Evolutionary conservation across 2,888 invertebrate species (phyloP).

Genomic region (Agriopis aurantiaria): DNA sequence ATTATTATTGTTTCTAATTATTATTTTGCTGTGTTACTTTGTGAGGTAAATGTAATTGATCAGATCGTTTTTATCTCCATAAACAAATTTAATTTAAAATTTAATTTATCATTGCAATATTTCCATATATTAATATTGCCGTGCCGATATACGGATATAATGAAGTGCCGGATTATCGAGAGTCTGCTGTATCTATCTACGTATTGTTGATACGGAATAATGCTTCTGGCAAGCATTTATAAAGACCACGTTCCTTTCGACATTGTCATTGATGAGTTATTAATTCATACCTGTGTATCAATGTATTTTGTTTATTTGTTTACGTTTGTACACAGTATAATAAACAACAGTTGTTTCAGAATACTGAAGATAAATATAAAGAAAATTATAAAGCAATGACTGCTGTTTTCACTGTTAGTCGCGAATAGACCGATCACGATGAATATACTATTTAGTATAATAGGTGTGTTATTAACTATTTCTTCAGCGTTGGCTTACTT

Average conservation of each 20-base stretch:
- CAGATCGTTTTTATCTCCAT: no score
- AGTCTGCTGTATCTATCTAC: no score
- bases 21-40: no score
- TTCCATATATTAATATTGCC: no score
- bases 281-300: constrained; percentile 1
- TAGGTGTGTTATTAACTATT: neutral
- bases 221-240: neutral
- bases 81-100: no score
- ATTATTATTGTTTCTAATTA: no score
- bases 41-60: no score
- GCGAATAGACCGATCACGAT: neutral
- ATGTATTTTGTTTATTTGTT: constrained; percentile 18
- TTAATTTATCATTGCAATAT: no score
- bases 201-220: neutral
- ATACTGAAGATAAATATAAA: neutral
- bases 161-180: no score
- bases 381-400: constrained; percentile 7
- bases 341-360: constrained; percentile 9
- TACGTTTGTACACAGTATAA: constrained; percentile 5
- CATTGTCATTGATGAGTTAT: neutral
- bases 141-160: no score
- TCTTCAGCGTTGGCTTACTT: constrained; percentile 8
- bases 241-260: constrained; percentile 2
- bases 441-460: neutral
- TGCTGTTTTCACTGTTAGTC: neutral